These are phyloP conservation scores for Latrodectus elegans DNA, from an alignment of 2,888 invertebrate genomes.

Conservation along the genomic window DNA sequence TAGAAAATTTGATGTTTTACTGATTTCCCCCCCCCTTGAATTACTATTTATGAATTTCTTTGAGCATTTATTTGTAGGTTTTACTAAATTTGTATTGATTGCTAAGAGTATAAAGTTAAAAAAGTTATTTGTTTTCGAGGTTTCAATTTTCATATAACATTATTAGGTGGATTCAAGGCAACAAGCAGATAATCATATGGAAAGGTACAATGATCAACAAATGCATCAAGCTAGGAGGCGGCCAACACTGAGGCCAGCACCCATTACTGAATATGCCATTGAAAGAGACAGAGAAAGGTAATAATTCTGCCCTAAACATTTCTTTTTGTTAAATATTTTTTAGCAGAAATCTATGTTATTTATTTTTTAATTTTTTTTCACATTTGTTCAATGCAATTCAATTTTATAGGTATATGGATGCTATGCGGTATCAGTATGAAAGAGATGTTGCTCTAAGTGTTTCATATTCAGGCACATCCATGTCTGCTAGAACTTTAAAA, in stretches of 20 bases:
- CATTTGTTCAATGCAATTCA: no score
- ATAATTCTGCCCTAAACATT: neutral
- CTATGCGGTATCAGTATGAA: constrained; percentile 61
- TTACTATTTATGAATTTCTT: no score
- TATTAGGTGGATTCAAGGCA: constrained; percentile 49
- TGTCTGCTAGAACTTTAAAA: constrained; percentile 47
- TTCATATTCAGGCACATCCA: constrained; percentile 51
- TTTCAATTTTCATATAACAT: no score
- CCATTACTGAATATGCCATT: constrained; percentile 51
- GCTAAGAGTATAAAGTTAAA: no score
- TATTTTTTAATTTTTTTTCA: neutral
- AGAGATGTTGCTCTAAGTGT: constrained; percentile 40
- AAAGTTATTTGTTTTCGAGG: no score
- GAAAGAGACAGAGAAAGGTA: constrained; percentile 63
- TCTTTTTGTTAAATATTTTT: no score
- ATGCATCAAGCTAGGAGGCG: constrained; percentile 62
- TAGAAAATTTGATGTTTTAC: no score
- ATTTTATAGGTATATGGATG: constrained; percentile 61
- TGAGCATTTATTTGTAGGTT: no score
- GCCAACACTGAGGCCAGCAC: constrained; percentile 48
- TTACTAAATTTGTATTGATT: no score
- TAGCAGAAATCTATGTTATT: neutral
- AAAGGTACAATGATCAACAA: constrained; percentile 62
- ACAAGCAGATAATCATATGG: constrained; percentile 48
- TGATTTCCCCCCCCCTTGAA: no score